Evolutionary conservation across 2,113 vertebrate genomes (phyloP).

Genomic region (Crotalus horridus): DNA sequence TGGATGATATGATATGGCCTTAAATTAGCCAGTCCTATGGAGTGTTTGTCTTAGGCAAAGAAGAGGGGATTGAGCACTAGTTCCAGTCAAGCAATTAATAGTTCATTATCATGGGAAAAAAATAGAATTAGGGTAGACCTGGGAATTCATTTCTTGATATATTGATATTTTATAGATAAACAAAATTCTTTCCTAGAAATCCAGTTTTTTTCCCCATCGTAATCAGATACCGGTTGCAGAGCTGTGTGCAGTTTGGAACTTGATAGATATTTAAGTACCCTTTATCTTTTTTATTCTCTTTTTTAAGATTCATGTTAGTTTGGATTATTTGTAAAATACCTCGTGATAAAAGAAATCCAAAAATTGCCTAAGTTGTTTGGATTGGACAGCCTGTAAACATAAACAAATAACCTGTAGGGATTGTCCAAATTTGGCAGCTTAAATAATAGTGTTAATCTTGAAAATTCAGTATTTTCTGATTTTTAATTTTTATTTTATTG

Average conservation of each 20-base stretch:
- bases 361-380: neutral
- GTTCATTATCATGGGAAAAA: neutral
- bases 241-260: neutral
- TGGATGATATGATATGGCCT: neutral
- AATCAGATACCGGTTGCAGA: neutral
- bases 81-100: neutral
- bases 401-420: neutral
- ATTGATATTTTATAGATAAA: neutral
- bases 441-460: neutral
- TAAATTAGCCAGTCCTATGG: neutral
- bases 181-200: neutral
- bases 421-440: neutral
- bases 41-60: neutral
- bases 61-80: neutral
- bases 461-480: neutral
- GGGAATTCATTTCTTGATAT: neutral
- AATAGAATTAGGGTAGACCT: neutral
- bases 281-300: neutral
- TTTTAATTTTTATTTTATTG: conserved; percentile 20
- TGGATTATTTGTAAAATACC: neutral
- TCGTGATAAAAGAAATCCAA: neutral
- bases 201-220: neutral
- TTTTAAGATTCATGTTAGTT: neutral
- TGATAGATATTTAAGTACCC: neutral
- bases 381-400: neutral